Evolutionary conservation across 2,888 invertebrate genomes (phyloP), one percentile per base, ranked within the genome.

Genomic region (Tinea pellionella): DNA sequence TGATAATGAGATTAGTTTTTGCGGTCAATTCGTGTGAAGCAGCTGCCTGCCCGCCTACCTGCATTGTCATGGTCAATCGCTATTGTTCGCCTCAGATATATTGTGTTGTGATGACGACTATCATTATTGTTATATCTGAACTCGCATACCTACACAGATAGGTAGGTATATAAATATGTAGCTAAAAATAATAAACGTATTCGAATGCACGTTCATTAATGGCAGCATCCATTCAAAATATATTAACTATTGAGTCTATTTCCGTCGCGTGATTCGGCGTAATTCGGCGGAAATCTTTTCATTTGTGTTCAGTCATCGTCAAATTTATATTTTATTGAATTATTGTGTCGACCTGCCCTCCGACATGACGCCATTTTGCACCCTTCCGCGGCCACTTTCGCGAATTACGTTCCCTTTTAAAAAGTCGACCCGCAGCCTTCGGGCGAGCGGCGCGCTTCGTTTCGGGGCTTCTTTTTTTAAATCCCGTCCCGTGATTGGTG

Each of bases 401-500:
- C 18, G 12, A 55, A 19, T 55, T 19, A 11, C 12, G 13, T 3
- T 55, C 55, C 55, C 29, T 55, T 55, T 55, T 55, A 55, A 19
- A 55, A 55, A 55, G 18, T 19, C 2, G 9, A 2, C 19, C 55
- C 55, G 11, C 55, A 19, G 55, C n/a, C n/a, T 47, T 47, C 13
- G 47, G 47, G 47, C 3, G 16, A 47, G 4, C 47, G 8, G 47
- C 71, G 74, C 71, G 77, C 71, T 74, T 82, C 78, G 83, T 82
- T 82, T 80, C 71, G 13, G 78, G 78, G 74, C 75, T 80, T 80
- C 76, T 80, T 80, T 78, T 75, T 72, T 70, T 69, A 65, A 72
- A 71, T 69, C 67, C 65, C 68, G 71, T 61, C 61, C 64, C 63
- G 68, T 74, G 77, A 84, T 86, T 85, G 86, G 86, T 71, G 71